Evolutionary conservation across 2,797 vertebrate species (phyloP), one percentile per base, ranked within the genome.

Genomic region (Neomorphus geoffroyi): DNA sequence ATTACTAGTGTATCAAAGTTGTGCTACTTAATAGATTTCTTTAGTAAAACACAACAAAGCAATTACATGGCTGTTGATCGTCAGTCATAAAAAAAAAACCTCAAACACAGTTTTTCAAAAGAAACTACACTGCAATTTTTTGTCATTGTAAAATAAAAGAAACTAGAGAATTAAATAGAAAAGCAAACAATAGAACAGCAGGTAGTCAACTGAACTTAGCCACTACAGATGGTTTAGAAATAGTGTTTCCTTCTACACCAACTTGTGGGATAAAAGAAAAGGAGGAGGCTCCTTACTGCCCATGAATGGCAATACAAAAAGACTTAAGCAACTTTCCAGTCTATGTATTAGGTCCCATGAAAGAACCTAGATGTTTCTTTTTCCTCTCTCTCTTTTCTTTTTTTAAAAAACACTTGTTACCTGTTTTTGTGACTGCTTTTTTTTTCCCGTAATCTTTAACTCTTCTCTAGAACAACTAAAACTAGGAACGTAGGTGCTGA

Each of bases 1-100:
- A 98, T 98, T 98, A 98, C 98, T 97, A 98, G 97, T 98, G 98
- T 98, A 98, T 98, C 98, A 98, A 98, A 98, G 97, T 98, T 98
- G 97, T 98, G 97, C 98, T 98, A 98, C 98, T 98, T 98, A 98
- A 98, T 97, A 98, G 98, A 98, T 97, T 98, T 97, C 97, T 98
- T 98, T 98, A 98, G 98, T 98, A 97, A 98, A 98, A 98, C 98
- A 98, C 97, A 98, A 98, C 98, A 98, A 98, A 98, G 98, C 98
- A 98, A 98, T 98, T 98, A 98, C 98, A 97, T 97, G 97, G 97
- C 97, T 98, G 97, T 97, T 97, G 97, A 98, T 98, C 97, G 96
- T 97, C 95, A 97, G 96, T 97, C 96, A 98, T 98, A 98, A 97
- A 98, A 97, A 98, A 97, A 3, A 2, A 32, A 61, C 96, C 96